Base-by-base conservation (phyloP, 2,113 vertebrate species). In the Paedocypris sp. region DNA sequence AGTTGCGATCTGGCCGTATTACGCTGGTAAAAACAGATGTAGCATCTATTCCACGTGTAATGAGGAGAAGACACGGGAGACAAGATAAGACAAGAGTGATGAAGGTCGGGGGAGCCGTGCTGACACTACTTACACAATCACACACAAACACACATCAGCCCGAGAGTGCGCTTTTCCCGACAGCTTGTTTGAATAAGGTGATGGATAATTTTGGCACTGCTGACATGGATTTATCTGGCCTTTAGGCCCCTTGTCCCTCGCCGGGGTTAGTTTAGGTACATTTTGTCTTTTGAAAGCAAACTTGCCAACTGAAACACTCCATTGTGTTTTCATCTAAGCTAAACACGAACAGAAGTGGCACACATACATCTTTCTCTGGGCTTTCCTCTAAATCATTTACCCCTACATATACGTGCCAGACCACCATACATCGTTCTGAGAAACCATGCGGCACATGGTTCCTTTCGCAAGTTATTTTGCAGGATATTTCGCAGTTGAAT, bases 171-270 rank as follows among this genome's bases (percentile, higher is more conserved):
- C 73, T 74, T 65, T 70, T 72, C 74, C 48, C 65, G 75, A 32
- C 64, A 62, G 60, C 85, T 88, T 82, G 83, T 83, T 88, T 87
- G 79, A 77, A 73, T 71, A 83, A 80, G 66, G 71, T 86, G 84
- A 89, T 89, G 75, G 88, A 90, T 87, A 83, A 87, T 85, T 58
- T 87, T 83, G 84, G 74, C 78, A 79, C 79, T 78, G 75, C 75
- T 83, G 80, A 87, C 88, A 86, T 78, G 29, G 68, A 75, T 77
- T 78, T 76, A 75, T 85, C 74, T 81, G 79, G 75, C 81, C 75
- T 83, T 83, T 84, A 66, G 74, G 13, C 78, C 74, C 66, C 20
- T 62, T 33, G 42, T 28, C 28, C 51, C 41, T 39, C 60, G 71
- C 53, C 73, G 79, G 75, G 70, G 83, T 81, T 73, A 75, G 77